Evolutionary conservation across 2,888 invertebrate genomes (phyloP), one percentile per base, ranked within the genome.

Genomic region (Meliscaeva auricollis): DNA sequence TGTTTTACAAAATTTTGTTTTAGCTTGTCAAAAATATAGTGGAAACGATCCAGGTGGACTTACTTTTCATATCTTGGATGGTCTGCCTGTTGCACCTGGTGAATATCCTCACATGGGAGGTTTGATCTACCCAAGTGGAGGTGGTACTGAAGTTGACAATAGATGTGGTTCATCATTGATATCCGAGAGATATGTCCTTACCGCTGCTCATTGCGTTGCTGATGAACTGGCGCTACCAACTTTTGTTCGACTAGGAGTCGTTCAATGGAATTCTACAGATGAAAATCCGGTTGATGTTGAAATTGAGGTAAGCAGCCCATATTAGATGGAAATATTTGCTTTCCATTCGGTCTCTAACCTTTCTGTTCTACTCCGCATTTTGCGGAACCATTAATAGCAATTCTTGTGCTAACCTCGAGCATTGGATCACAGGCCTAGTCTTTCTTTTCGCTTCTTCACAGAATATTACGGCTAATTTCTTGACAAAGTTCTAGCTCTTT

Each of bases 21-120:
- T 6, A 75, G 82, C 82, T 46, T 87, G 81, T 20, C 74, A 81
- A 20, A 44, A 8, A 8, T 76, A 54, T 11, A 69, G 52, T 1
- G 52, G 4, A 17, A 9, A 50, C 1, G 50, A 76, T 44, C 75
- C 72, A 7, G 30, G 69, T 13, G 52, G 54, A n/a, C 68, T 74
- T 1, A 62, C 78, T 8, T 70, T 87, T 1, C 87, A 89, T 20
- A 89, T 89, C 9, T 38, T 88, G 11, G 87, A 87, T 52, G 89
- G 89, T 4, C 8, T 72, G 11, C 77, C 81, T 32, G 77, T 87
- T 2, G 48, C 32, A 0, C 58, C 81, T 11, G 89, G 88, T 13
- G 89, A 88, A 66, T 89, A 80, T 72, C 88, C 88, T 0, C 88
- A 88, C 38, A 87, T 88, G 87, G 88, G 76, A 20, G 88, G 81